Percentiles rank a stretch among this genome's conserved stretches.
Evolutionary conservation across 2,888 invertebrate genomes (phyloP).

Genomic region (Apoderus coryli): DNA sequence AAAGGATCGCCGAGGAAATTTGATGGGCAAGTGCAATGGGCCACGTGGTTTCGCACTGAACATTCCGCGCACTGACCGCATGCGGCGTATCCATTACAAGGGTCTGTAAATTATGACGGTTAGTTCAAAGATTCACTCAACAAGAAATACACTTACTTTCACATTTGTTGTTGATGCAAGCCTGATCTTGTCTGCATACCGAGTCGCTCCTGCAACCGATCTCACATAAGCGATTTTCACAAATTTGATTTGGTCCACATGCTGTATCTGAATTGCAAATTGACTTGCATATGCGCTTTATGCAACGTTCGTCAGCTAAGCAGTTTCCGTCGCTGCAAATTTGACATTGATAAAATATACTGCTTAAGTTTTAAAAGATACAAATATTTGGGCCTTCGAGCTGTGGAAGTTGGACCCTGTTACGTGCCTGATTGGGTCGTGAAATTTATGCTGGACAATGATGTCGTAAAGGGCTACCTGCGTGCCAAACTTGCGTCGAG

Average conservation of each 20-base stretch:
- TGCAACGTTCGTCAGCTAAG: constrained; percentile 72
- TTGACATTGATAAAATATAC: constrained; percentile 3
- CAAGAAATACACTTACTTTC: constrained; percentile 44
- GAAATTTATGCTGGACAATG: too few relatives aligned
- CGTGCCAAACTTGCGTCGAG: too few relatives aligned
- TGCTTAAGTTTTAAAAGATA: constrained; percentile 4
- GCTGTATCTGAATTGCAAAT: constrained; percentile 77
- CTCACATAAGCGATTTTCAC: constrained; percentile 73
- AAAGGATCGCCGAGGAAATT: constrained; percentile 73
- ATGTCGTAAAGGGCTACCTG: too few relatives aligned
- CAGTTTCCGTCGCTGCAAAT: constrained; percentile 63
- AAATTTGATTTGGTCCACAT: constrained; percentile 70
- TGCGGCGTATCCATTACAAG: constrained; percentile 55
- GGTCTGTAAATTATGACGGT: constrained; percentile 48
- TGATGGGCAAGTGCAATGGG: constrained; percentile 72
- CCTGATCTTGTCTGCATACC: constrained; percentile 56
- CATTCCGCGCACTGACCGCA: constrained; percentile 80
- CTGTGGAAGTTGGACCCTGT: too few relatives aligned
- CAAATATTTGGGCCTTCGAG: constrained; percentile 1
- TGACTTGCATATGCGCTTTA: constrained; percentile 65
- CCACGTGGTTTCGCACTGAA: constrained; percentile 67
- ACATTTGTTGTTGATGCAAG: constrained; percentile 72
- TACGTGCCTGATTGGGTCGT: too few relatives aligned
- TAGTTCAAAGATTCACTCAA: background rate
- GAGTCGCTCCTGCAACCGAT: constrained; percentile 77